Conservation (phyloP, 1,140 invertebrate species). For the Lutraria rhynchaena region DNA sequence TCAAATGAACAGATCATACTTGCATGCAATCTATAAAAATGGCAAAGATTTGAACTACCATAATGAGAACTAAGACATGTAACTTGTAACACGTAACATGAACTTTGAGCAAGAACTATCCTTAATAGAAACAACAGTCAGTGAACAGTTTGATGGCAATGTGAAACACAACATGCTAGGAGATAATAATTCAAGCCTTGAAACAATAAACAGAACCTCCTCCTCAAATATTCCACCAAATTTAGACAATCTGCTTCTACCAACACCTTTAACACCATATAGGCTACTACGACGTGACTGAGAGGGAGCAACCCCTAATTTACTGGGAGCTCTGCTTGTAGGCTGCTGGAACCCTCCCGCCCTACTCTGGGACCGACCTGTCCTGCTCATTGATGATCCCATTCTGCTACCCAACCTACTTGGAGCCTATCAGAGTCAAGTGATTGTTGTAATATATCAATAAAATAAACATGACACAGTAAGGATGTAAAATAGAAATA, state of each 20-base stretch:
- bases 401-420: constrained; percentile 26
- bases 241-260: neutral
- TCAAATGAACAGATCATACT: no score
- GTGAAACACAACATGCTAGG: constrained; percentile 21
- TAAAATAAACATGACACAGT: neutral
- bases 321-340: constrained; percentile 36
- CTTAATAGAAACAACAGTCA: constrained; percentile 5
- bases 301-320: constrained; percentile 32
- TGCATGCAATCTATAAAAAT: no score
- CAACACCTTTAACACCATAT: neutral
- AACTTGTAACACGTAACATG: no score
- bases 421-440: neutral
- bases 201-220: constrained; percentile 24
- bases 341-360: neutral
- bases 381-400: constrained; percentile 17
- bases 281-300: constrained; percentile 15
- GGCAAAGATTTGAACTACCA: no score
- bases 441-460: neutral
- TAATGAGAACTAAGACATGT: no score
- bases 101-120: no score
- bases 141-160: neutral
- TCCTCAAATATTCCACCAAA: constrained; percentile 39
- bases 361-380: constrained; percentile 2
- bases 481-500: no score
- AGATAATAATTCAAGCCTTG: neutral